A percentile compares a stretch with the other conserved stretches of the same genome.
Evolutionary conservation across 2,797 vertebrate genomes (phyloP).

Genomic region (Ataeniobius toweri): DNA sequence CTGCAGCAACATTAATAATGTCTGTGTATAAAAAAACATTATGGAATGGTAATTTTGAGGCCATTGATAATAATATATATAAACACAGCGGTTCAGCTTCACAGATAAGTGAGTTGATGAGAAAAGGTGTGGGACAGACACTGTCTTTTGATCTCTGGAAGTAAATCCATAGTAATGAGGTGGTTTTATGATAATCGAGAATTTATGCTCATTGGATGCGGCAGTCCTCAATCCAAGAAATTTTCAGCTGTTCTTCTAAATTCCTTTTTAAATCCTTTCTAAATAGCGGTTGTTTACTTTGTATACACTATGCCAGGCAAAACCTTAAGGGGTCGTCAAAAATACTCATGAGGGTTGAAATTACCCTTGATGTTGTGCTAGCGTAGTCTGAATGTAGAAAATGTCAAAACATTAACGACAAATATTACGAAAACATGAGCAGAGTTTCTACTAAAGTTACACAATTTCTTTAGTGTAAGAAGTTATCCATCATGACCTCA

Average conservation of each 20-base stretch:
- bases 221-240: slow-evolving; percentile 49
- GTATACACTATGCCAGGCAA: neutral
- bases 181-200: slow-evolving; percentile 50
- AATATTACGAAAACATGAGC: slow-evolving; percentile 1
- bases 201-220: slow-evolving; percentile 50
- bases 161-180: slow-evolving; percentile 48
- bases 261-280: neutral
- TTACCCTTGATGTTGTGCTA: slow-evolving; percentile 56
- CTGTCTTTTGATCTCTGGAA: slow-evolving; percentile 46
- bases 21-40: neutral
- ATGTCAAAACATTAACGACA: slow-evolving; percentile 4
- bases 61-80: neutral
- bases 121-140: slow-evolving; percentile 46
- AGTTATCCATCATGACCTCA: no score
- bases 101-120: slow-evolving; percentile 6
- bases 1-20: neutral
- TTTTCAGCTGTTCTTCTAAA: neutral
- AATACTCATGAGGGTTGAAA: slow-evolving; percentile 41
- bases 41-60: neutral
- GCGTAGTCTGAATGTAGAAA: slow-evolving; percentile 1
- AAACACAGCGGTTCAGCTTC: neutral
- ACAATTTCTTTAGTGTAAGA: neutral
- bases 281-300: neutral
- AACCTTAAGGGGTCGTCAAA: slow-evolving; percentile 14
- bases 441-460: neutral